Base-by-base conservation (phyloP, 2,888 invertebrate species). In the Caenorhabditis auriculariae region DNA sequence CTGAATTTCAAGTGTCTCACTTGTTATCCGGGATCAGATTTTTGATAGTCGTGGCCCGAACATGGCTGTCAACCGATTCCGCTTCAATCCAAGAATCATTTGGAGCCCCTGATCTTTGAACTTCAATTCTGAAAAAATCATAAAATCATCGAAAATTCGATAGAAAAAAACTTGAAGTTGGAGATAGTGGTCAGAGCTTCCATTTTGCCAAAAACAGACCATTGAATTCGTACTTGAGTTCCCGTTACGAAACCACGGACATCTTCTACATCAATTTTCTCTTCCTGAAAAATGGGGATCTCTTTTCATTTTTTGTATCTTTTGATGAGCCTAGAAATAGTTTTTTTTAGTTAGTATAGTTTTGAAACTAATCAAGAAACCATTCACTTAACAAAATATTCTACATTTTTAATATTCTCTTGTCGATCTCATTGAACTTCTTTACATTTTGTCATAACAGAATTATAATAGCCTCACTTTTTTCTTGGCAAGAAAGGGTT, bases 41-140 rank as follows among this genome's bases (percentile, higher is more conserved):
- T 19, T 60, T 63, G 42, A 77, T 58, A 7, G 76, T 76, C 4
- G 67, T 64, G 1, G 77, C 76, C 23, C 75, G 51, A 0, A 77
- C 75, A 59, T 77, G 76, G 2, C 69, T 61, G 29, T 54, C 68
- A 0, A 74, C 66, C 32, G 52, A 47, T 15, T 66, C 74, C 9
- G 63, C 66, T 39, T 68, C 72, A 26, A 61, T 57, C 75, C 76
- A 66, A 21, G 23, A 39, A 4, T 62, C 59, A 19, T 63, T 55
- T 0, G 41, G 26, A 1, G 59, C 46, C 35, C 54, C 60, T 12
- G 50, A 41, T 24, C 66, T 28, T 46, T 61, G 56, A 3, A 58
- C 39, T 53, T 69, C 61, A 28, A 69, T 64, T 53, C 61, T 64
- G 47, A 38, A 54, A 35, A 35, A 9, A 6, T 28, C 21, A 27